A percentile compares a stretch with the other conserved stretches of the same genome.
Evolutionary conservation across 2,888 invertebrate genomes (phyloP).

Genomic region (Melikaiella ostensackeni): DNA sequence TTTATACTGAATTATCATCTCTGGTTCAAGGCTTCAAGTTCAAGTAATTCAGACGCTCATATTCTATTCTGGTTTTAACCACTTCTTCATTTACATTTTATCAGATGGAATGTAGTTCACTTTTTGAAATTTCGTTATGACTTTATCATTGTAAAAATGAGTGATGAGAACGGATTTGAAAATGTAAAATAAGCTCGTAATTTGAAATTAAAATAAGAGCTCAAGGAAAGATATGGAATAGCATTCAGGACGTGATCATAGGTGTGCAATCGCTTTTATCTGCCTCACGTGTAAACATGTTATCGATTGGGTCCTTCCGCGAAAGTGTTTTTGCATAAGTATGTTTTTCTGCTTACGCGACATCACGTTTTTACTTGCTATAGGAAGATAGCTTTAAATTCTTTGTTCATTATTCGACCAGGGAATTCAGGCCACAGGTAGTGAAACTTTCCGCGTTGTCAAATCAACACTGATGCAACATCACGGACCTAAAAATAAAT

Average conservation of each 20-base stretch:
- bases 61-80: not conserved
- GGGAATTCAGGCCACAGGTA: conserved; percentile 53
- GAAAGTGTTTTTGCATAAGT: conserved; percentile 24
- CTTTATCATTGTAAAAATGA: not conserved
- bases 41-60: not conserved
- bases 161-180: not conserved
- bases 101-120: not conserved
- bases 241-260: not conserved
- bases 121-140: not conserved
- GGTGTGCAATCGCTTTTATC: conserved; percentile 1
- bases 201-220: not conserved
- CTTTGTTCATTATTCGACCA: conserved; percentile 38
- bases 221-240: not conserved
- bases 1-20: not conserved
- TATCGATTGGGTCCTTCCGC: conserved; percentile 9
- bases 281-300: not conserved
- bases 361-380: conserved; percentile 31
- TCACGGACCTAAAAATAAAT: conserved; percentile 3
- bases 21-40: not conserved
- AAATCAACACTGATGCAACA: conserved; percentile 63
- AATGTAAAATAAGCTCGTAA: not conserved
- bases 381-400: conserved; percentile 10
- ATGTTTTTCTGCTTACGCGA: not conserved
- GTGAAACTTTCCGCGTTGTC: conserved; percentile 68
- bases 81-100: not conserved